Conservation (phyloP, 2,888 invertebrate genomes). For the Therioaphis trifolii region DNA sequence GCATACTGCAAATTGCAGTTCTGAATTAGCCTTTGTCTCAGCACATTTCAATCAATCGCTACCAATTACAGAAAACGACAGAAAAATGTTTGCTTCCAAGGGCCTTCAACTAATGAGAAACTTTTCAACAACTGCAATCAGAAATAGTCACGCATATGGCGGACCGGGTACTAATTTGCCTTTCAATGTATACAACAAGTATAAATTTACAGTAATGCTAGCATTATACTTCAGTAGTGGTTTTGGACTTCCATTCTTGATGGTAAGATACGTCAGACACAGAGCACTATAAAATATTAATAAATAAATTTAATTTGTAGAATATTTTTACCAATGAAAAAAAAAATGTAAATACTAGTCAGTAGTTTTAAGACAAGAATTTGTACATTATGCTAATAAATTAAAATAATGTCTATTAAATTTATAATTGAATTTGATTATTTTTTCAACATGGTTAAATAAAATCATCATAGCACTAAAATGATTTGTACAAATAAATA, state of each 20-base stretch:
- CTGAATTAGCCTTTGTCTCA: background rate
- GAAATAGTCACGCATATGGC: constrained; percentile 50
- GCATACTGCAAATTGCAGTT: background rate
- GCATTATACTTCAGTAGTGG: constrained; percentile 50
- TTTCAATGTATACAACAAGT: constrained; percentile 42
- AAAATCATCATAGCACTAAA: too few species aligned
- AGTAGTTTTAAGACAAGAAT: constrained; percentile 22
- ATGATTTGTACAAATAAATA: background rate
- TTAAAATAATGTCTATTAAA: background rate
- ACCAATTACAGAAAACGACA: background rate
- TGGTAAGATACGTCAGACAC: constrained; percentile 44
- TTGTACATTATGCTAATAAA: background rate
- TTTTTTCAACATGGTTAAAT: too few species aligned
- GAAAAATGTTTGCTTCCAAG: constrained; percentile 43
- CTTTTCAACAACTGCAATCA: constrained; percentile 45
- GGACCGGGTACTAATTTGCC: constrained; percentile 54
- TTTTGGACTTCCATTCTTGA: constrained; percentile 56
- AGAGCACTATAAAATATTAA: constrained; percentile 22
- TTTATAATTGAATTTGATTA: background rate
- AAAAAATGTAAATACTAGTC: constrained; percentile 32
- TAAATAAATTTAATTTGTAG: background rate
- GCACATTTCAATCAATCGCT: background rate
- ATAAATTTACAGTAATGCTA: constrained; percentile 53
- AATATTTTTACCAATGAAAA: background rate
- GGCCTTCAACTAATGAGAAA: constrained; percentile 34